Evolutionary conservation across 1,140 invertebrate species (phyloP).

Genomic region (Pseudachorutes palmiensis): DNA sequence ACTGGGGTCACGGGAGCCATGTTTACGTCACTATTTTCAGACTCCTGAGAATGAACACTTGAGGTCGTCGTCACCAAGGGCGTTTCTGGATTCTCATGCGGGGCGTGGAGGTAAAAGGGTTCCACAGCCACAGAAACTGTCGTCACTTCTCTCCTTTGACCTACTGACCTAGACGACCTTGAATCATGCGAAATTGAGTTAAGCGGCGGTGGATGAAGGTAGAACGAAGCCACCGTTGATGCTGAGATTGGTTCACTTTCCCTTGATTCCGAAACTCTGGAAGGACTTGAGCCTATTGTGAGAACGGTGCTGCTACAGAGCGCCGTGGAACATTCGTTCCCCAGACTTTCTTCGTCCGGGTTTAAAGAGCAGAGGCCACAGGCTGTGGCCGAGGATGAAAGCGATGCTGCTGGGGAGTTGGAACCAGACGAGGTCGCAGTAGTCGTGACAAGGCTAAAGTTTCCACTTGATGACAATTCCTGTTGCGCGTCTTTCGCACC

Average conservation of each 20-base stretch:
- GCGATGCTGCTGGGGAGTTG: conserved; percentile 24
- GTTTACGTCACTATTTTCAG: conserved; percentile 6
- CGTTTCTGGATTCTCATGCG: neutral
- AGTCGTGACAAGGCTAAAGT: conserved; percentile 30
- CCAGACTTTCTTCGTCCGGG: neutral
- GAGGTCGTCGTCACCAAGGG: conserved; percentile 20
- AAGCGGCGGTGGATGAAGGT: conserved; percentile 30
- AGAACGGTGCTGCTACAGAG: neutral
- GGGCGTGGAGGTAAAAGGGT: conserved; percentile 66
- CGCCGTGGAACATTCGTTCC: neutral
- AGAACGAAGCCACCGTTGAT: conserved; percentile 20
- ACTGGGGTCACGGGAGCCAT: conserved; percentile 29
- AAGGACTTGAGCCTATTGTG: neutral
- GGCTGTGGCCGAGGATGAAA: conserved; percentile 18
- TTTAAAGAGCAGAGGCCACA: conserved; percentile 22
- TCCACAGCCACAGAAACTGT: conserved; percentile 43
- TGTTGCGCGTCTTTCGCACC: too few species aligned
- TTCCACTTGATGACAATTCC: conserved; percentile 33
- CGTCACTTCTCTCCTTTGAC: conserved; percentile 49
- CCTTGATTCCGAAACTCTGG: neutral
- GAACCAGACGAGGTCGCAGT: conserved; percentile 22
- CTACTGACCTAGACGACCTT: too few species aligned
- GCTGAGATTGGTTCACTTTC: neutral
- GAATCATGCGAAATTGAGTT: too few species aligned
- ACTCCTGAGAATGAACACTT: too few species aligned